Percentiles rank a stretch among this genome's conserved stretches.
Evolutionary conservation across 2,113 vertebrate species (phyloP).

Genomic region (Crotalus helleri): DNA sequence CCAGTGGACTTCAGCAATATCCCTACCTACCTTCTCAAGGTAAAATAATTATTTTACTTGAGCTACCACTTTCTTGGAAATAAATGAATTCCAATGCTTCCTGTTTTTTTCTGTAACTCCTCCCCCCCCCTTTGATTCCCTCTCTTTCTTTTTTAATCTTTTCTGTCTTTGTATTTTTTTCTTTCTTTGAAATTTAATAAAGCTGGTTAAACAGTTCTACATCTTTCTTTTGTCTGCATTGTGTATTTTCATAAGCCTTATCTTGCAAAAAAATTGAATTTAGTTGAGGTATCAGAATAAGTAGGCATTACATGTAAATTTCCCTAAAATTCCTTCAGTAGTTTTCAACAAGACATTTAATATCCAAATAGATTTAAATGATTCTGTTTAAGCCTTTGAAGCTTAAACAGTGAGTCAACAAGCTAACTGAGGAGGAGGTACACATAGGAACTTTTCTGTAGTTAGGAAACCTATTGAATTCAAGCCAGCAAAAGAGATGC

Average conservation of each 20-base stretch:
- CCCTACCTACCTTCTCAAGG: conserved; percentile 97
- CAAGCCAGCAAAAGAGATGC: background rate
- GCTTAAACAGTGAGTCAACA: background rate
- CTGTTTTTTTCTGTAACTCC: conserved; percentile 5
- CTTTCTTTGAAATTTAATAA: background rate
- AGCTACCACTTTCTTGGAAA: conserved; percentile 16
- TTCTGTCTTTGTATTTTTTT: background rate
- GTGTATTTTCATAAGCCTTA: background rate
- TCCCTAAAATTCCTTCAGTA: background rate
- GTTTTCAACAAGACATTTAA: conserved; percentile 9
- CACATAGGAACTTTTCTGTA: background rate
- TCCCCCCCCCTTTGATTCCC: background rate
- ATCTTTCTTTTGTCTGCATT: background rate
- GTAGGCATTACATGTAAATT: background rate
- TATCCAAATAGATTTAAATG: background rate
- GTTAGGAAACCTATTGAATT: background rate
- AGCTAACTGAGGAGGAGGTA: background rate
- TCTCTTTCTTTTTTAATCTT: background rate
- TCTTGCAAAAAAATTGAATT: background rate
- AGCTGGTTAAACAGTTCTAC: background rate
- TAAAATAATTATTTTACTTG: conserved; percentile 62
- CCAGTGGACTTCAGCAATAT: conserved; percentile 98
- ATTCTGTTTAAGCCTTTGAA: conserved; percentile 5
- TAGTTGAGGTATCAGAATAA: background rate
- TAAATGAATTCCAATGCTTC: conserved; percentile 17